Percentiles rank a stretch among this genome's conserved stretches.
These are phyloP conservation scores for Periophthalmus modestus DNA, from an alignment of 2,113 vertebrate genomes.

Conservation along the genomic window DNA sequence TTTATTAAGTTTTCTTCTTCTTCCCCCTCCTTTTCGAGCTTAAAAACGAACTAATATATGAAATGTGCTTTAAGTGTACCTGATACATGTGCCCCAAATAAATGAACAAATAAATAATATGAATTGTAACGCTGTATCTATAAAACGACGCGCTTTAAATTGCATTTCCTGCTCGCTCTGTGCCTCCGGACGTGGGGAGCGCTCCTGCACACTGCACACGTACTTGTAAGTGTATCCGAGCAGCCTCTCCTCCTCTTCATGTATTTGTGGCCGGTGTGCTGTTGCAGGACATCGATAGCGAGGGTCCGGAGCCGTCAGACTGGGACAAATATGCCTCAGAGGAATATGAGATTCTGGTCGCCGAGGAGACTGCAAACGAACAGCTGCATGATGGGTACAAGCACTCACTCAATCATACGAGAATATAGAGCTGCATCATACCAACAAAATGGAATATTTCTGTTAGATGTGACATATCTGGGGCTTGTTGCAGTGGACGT, in stretches of 20 bases:
- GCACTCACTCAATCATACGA: background rate
- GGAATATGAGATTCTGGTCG: slow-evolving; percentile 96
- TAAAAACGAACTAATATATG: no score
- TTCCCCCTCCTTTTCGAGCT: no score
- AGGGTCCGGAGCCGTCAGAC: slow-evolving; percentile 93
- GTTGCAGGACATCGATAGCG: slow-evolving; percentile 87
- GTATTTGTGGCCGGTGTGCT: slow-evolving; percentile 24
- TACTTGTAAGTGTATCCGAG: background rate
- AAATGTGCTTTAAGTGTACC: no score
- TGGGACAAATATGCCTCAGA: slow-evolving; percentile 98
- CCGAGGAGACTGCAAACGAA: slow-evolving; percentile 93
- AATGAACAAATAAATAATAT: no score
- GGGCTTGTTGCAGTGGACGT: no score
- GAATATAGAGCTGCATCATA: background rate
- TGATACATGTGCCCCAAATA: no score
- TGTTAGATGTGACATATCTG: background rate
- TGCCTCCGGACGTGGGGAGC: background rate
- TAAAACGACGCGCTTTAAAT: no score
- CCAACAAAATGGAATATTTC: background rate
- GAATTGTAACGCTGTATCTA: background rate
- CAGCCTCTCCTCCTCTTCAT: background rate
- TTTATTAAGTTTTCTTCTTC: no score
- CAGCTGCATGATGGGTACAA: slow-evolving; percentile 91
- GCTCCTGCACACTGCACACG: background rate
- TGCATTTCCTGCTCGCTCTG: no score